phyloP scores from a whole-genome alignment of 2,113 vertebrate species.

The Rhynchopsitta pachyrhyncha region DNA sequence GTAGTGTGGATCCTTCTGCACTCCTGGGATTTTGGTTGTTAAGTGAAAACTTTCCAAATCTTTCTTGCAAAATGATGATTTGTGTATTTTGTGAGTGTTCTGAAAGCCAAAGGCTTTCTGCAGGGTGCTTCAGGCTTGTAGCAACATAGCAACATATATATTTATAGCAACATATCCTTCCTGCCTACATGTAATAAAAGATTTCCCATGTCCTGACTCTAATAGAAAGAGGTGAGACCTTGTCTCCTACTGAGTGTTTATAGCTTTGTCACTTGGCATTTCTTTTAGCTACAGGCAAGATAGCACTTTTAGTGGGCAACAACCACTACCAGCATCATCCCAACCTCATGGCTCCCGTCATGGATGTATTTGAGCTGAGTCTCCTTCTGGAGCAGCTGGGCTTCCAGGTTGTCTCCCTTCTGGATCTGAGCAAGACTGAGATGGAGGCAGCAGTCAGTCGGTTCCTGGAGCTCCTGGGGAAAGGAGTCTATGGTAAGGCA shows the following conservation, averaged over 20 bases:
- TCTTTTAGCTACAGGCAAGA: slow-evolving; percentile 82
- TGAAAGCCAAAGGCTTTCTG: background rate
- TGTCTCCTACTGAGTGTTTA: background rate
- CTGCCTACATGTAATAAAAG: background rate
- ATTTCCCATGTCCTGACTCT: background rate
- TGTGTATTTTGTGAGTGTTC: background rate
- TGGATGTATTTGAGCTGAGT: slow-evolving; percentile 84
- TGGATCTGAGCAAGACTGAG: slow-evolving; percentile 84
- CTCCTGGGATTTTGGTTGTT: background rate
- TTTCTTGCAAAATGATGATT: background rate
- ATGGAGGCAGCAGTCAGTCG: slow-evolving; percentile 77
- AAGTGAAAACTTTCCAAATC: background rate
- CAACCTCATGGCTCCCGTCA: slow-evolving; percentile 80
- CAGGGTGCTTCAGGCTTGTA: background rate
- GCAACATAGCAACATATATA: background rate
- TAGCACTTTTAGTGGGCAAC: slow-evolving; percentile 87
- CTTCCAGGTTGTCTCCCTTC: slow-evolving; percentile 86
- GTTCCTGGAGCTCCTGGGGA: slow-evolving; percentile 83
- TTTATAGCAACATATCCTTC: background rate
- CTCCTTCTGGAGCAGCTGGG: slow-evolving; percentile 79
- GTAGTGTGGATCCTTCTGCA: background rate
- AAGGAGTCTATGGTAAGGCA: slow-evolving; percentile 84
- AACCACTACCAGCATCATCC: slow-evolving; percentile 82
- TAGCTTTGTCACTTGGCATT: background rate
- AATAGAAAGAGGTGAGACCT: background rate